These are phyloP conservation scores for Chromoteleia sp. DNA, from an alignment of 2,888 invertebrate species.

Conservation along the genomic window DNA sequence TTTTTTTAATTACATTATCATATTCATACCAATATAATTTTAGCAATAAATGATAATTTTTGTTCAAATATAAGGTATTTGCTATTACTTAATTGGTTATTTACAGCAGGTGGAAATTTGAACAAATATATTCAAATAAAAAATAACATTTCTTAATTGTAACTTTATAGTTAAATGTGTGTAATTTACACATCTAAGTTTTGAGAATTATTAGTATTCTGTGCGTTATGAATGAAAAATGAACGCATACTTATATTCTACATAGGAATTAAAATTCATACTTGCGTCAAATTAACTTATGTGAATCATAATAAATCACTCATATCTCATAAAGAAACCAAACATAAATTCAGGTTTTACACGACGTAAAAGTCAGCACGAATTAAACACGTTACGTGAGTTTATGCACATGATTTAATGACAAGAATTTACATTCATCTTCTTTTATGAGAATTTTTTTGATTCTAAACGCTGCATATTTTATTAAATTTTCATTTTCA, in stretches of 20 bases:
- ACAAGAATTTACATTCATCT: constrained; percentile 11
- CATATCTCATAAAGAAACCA: constrained; percentile 14
- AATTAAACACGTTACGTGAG: constrained; percentile 6
- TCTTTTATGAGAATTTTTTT: too few relatives aligned
- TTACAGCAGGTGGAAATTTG: too few relatives aligned
- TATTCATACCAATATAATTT: too few relatives aligned
- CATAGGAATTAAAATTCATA: constrained; percentile 26
- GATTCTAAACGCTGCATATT: too few relatives aligned
- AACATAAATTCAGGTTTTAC: constrained; percentile 29
- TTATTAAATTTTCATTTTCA: too few relatives aligned
- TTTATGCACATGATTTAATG: constrained; percentile 1
- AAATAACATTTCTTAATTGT: too few relatives aligned
- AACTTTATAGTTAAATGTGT: not conserved
- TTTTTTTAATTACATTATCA: too few relatives aligned
- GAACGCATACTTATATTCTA: not conserved
- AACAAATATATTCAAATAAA: too few relatives aligned
- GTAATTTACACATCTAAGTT: not conserved
- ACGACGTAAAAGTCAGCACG: constrained; percentile 15
- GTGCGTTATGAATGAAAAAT: constrained; percentile 17
- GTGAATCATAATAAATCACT: constrained; percentile 29
- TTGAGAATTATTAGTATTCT: not conserved
- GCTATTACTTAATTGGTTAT: too few relatives aligned
- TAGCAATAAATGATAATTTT: too few relatives aligned
- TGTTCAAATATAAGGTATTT: too few relatives aligned
- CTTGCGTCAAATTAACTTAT: constrained; percentile 35